Conservation (phyloP, 2,797 vertebrate species). For the Urosaurus nigricauda region DNA sequence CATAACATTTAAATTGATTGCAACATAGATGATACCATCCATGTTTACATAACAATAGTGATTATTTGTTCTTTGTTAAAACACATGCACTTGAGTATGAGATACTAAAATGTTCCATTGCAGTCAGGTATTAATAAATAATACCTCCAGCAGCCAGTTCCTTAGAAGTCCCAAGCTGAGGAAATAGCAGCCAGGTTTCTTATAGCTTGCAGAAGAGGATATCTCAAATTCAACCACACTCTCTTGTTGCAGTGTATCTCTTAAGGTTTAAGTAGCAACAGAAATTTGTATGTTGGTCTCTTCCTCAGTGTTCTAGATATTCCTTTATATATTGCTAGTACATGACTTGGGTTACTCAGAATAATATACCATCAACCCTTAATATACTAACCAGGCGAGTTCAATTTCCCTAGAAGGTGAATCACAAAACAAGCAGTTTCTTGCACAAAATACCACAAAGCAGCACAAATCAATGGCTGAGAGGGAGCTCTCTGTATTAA, state of each 20-base stretch:
- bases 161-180: not conserved
- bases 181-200: not conserved
- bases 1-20: slow-evolving; percentile 10
- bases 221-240: not conserved
- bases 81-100: not conserved
- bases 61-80: not conserved
- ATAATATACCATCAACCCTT: no score
- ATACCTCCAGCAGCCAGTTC: not conserved
- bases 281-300: not conserved
- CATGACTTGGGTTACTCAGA: no score
- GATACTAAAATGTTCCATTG: not conserved
- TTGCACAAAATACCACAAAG: not conserved
- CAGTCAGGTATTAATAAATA: not conserved
- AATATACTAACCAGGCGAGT: no score
- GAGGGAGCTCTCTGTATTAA: not conserved
- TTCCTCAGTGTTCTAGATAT: not conserved
- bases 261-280: not conserved
- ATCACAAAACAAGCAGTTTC: not conserved
- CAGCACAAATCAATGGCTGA: not conserved
- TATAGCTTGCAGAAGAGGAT: not conserved
- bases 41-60: not conserved
- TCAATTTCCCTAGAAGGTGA: not conserved
- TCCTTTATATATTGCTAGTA: no score
- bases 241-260: not conserved
- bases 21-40: no score